Base-by-base conservation (phyloP, 2,113 vertebrate species). In the Ranitomeya imitator region DNA sequence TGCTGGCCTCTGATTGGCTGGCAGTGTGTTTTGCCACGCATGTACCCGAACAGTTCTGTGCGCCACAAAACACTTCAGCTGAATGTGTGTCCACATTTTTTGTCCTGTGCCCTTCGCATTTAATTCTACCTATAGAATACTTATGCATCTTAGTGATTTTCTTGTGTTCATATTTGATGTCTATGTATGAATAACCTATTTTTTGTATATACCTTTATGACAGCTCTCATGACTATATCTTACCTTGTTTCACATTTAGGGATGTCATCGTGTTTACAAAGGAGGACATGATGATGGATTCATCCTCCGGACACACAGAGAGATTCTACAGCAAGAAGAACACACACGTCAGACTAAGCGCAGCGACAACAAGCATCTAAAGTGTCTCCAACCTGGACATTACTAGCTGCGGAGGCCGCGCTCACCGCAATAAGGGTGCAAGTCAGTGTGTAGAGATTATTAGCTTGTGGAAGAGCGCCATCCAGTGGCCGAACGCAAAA, bases 211-310 rank as follows among this genome's bases (percentile, higher is more conserved):
- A 31, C 26, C 1, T 31, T 31, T 31, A 31, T 31, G 26, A 31
- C 26, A 31, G 26, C 26, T 31, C 26, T 31, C 26, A 31, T 31
- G 26, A 31, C 7, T 14, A 73, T 73, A 37, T 15, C 85, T 92
- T 92, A 99, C 98, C 98, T 96, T 99, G 98, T 92, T 99, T 99
- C 88, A 99, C 98, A 4, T 97, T 99, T 90, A 99, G 94, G 26
- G 98, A 99, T 83, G 98, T 99, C 98, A 99, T 99, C 0, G 98
- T 99, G 94, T 99, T 99, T 90, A 99, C 98, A 89, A 99, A 99
- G 86, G 98, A 99, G 18, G 98, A 99, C 98, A 99, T 99, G 90
- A 99, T 99, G 90, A 99, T 99, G 0, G 98, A 99, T 91, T 99
- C 98, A 91, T 99, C 98, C 92, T 99, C 98, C 79, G 98, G 98